phyloP scores from a whole-genome alignment of 1,140 invertebrate genomes.

The Gonioctena quinquepunctata region DNA sequence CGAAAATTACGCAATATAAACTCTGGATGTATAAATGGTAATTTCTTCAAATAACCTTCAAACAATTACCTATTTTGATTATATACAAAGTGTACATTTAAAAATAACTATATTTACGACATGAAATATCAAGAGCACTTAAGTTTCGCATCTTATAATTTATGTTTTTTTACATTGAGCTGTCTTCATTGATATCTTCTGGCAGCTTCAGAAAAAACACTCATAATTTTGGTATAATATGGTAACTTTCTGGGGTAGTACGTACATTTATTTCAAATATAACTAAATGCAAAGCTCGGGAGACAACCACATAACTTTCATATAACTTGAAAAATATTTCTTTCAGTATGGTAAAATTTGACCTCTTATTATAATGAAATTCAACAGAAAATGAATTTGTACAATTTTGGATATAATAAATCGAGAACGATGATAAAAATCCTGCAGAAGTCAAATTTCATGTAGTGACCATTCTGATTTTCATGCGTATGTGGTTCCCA shows the following conservation, averaged over 20 bases:
- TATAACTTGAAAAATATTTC: no score
- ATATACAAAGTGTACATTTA: slow-evolving; percentile 57
- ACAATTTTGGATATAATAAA: no score
- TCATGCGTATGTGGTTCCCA: background rate
- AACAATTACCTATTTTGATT: slow-evolving; percentile 51
- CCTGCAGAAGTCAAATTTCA: no score
- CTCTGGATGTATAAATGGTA: slow-evolving; percentile 28
- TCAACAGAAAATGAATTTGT: no score
- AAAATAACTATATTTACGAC: slow-evolving; percentile 56
- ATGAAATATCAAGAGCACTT: slow-evolving; percentile 58
- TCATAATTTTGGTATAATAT: slow-evolving; percentile 43
- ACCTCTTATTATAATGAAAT: no score
- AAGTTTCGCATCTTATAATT: slow-evolving; percentile 53
- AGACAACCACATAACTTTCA: background rate
- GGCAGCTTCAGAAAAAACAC: slow-evolving; percentile 37
- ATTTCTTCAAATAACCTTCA: slow-evolving; percentile 50
- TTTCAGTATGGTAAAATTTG: no score
- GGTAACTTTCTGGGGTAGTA: slow-evolving; percentile 28
- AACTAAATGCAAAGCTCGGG: background rate
- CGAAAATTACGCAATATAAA: slow-evolving; percentile 20
- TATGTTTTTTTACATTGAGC: slow-evolving; percentile 43
- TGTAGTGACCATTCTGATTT: no score
- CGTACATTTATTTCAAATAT: slow-evolving; percentile 3
- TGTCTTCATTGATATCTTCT: slow-evolving; percentile 44
- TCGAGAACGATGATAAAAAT: no score